phyloP scores from a whole-genome alignment of 1,140 invertebrate species.

The Sitobion miscanthi region DNA sequence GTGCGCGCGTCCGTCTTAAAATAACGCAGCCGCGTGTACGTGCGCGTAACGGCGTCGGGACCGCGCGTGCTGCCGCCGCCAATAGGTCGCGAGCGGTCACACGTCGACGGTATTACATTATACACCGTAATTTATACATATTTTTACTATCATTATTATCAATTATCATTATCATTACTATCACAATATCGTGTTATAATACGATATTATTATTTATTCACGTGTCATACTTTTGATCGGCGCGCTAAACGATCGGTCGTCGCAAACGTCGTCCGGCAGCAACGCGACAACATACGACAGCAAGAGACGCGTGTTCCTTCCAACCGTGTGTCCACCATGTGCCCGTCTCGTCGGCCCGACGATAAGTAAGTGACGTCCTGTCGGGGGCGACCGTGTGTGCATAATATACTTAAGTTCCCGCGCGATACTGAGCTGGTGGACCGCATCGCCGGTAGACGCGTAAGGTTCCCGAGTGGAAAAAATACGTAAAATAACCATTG shows the following conservation, averaged over 20 bases:
- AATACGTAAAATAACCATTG: no score
- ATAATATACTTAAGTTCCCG: neutral
- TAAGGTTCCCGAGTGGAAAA: no score
- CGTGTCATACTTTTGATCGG: neutral
- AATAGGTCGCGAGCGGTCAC: neutral
- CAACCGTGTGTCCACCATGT: no score
- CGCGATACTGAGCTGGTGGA: neutral
- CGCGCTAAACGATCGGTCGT: neutral
- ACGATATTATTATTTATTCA: no score
- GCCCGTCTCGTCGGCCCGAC: neutral
- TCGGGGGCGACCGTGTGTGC: neutral
- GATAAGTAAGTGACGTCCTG: neutral
- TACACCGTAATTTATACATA: no score
- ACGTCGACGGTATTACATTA: neutral
- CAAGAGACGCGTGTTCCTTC: no score
- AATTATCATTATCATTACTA: no score
- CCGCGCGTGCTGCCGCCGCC: slow-evolving; percentile 15
- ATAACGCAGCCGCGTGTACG: slow-evolving; percentile 24
- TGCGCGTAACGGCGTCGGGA: neutral
- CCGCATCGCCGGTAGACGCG: no score
- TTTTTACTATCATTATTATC: no score
- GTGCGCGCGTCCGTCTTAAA: slow-evolving; percentile 7
- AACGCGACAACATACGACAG: no score
- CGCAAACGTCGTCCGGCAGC: neutral
- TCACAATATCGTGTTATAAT: neutral